phyloP scores from a whole-genome alignment of 2,888 invertebrate genomes.

The Junonia oenone region DNA sequence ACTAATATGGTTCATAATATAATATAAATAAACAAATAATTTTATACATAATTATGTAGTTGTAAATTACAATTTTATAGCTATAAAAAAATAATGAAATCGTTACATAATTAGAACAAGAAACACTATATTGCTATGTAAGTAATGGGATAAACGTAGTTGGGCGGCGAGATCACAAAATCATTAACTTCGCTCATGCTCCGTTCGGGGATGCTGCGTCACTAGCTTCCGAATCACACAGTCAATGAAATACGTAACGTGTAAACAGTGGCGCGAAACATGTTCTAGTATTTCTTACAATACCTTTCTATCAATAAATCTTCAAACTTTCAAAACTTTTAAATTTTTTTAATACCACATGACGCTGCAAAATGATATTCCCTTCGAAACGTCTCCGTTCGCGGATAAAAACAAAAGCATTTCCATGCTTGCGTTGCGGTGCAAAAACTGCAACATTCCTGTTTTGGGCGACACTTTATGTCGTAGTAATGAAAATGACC shows the following conservation, averaged over 20 bases:
- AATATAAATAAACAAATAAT: too few relatives aligned
- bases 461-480: conserved; percentile 68
- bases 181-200: conserved; percentile 75
- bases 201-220: conserved; percentile 65
- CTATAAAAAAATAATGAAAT: too few relatives aligned
- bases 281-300: conserved; percentile 35
- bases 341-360: conserved; percentile 44
- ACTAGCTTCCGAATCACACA: conserved; percentile 24
- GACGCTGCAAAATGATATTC: conserved; percentile 56
- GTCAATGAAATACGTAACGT: conserved; percentile 25
- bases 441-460: conserved; percentile 69
- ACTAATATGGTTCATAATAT: too few relatives aligned
- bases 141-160: conserved; percentile 2
- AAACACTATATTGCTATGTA: background rate
- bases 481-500: conserved; percentile 71
- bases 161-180: conserved; percentile 45
- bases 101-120: background rate
- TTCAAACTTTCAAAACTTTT: conserved; percentile 21
- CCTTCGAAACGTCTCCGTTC: conserved; percentile 55
- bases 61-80: too few relatives aligned
- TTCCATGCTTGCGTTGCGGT: conserved; percentile 63
- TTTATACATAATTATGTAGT: too few relatives aligned
- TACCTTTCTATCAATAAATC: background rate
- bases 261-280: conserved; percentile 32
- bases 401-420: conserved; percentile 54